Evolutionary conservation across 2,113 vertebrate genomes (phyloP).

Genomic region (Lophius piscatorius): DNA sequence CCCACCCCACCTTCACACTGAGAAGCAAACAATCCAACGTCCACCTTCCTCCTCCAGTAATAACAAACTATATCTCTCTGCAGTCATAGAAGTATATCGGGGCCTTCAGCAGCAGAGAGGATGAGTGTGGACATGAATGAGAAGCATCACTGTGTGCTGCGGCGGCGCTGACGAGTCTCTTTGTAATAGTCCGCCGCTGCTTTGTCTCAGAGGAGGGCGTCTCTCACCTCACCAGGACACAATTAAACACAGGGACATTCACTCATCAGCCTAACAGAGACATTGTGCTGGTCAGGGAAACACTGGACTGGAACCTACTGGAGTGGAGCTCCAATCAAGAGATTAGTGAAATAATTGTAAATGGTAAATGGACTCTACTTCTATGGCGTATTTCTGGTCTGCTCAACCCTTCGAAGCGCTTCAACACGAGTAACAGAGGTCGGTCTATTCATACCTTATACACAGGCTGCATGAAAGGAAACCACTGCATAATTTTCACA

Average conservation of each 20-base stretch:
- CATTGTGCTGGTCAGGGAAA: no score
- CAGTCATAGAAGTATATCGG: slow-evolving; percentile 30
- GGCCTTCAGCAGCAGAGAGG: slow-evolving; percentile 16
- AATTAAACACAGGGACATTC: slow-evolving; percentile 24
- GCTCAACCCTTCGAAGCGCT: no score
- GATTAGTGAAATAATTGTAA: slow-evolving; percentile 35
- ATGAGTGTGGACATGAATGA: slow-evolving; percentile 43
- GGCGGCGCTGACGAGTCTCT: slow-evolving; percentile 36
- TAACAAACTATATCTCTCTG: slow-evolving; percentile 43
- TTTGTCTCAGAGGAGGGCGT: slow-evolving; percentile 42
- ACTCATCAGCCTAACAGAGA: slow-evolving; percentile 43
- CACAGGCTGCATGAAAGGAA: no score
- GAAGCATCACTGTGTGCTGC: slow-evolving; percentile 30
- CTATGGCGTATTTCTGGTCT: no score
- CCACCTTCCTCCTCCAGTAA: slow-evolving; percentile 19
- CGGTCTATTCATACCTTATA: no score
- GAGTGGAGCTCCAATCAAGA: slow-evolving; percentile 45
- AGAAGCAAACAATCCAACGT: slow-evolving; percentile 32
- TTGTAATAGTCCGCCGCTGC: slow-evolving; percentile 54
- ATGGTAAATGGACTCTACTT: no score
- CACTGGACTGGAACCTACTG: no score
- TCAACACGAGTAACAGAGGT: no score
- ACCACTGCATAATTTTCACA: no score
- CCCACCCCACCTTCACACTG: slow-evolving; percentile 5
- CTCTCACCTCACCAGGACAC: slow-evolving; percentile 25